Base-by-base conservation (phyloP, 1,140 invertebrate genomes). In the Drosophila takahashii region DNA sequence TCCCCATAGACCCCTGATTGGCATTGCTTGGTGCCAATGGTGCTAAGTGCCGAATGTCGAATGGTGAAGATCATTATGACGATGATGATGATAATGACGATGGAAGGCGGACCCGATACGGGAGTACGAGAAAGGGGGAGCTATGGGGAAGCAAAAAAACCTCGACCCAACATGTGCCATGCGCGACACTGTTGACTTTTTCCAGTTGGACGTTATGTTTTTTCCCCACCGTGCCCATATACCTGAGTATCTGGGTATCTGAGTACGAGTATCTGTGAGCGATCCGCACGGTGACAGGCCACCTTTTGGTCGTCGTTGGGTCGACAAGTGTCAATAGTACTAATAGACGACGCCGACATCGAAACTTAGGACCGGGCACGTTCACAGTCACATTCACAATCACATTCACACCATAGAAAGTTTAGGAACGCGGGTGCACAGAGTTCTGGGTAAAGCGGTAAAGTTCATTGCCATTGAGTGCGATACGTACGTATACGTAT, bases 281-380 rank as follows among this genome's bases (percentile, higher is more conserved):
- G 83, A 89, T 86, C 79, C 79, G 83, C 70, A 54, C 65, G 77
- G 81, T 86, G 81, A 85, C 81, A 86, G 81, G 81, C 81, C 77
- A 77, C 81, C 80, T 85, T 80, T 85, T 45, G 62, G 64, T 54
- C 61, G 53, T 37, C 44, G 44, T 39, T 76, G 84, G 83, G 83
- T 87, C 83, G 83, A 77, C 83, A 87, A 87, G 83, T 87, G 83
- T 87, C 83, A 87, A 87, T 87, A 87, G 83, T 87, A 87, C 83
- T 87, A 87, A 87, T 87, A 87, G 83, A 83, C 66, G 75, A 62
- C 16, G 58, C 57, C 65, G 64, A 9, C 45, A 39, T 45, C 45
- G 65, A 70, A 67, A 66, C 72, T 66, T 75, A 62, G 71, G 72
- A 66, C 72, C 72, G 39, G 47, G 60, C 72, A 70, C 73, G 71